Evolutionary conservation across 2,888 invertebrate genomes (phyloP).

Genomic region (Amphipoea oculea): DNA sequence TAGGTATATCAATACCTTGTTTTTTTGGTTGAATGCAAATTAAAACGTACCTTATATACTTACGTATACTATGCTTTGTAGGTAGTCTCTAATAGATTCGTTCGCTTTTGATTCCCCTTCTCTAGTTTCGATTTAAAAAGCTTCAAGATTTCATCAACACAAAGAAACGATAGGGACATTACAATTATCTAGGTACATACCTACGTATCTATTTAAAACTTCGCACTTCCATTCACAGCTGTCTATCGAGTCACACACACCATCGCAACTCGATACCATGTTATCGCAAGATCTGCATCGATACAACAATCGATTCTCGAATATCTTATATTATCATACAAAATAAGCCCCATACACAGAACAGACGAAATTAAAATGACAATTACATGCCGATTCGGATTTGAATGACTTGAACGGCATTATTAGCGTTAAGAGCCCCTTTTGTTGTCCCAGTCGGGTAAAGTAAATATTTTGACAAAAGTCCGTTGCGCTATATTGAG

Average conservation of each 20-base stretch:
- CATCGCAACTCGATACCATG: constrained; percentile 80
- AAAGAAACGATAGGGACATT: constrained; percentile 22
- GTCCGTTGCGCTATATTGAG: constrained; percentile 87
- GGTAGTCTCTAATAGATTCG: background rate
- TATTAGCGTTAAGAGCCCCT: constrained; percentile 84
- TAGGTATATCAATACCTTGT: background rate
- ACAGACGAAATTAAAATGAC: constrained; percentile 85
- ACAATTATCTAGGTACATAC: constrained; percentile 49
- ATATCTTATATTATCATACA: constrained; percentile 79
- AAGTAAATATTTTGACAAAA: constrained; percentile 90
- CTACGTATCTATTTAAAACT: constrained; percentile 48
- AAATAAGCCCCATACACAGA: constrained; percentile 73
- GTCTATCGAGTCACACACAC: constrained; percentile 58
- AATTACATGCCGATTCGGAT: constrained; percentile 79
- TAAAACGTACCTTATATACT: background rate
- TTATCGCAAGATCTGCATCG: constrained; percentile 84
- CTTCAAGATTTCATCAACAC: constrained; percentile 25
- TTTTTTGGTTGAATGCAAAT: background rate
- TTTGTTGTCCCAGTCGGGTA: constrained; percentile 80
- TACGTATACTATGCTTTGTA: background rate
- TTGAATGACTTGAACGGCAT: constrained; percentile 82
- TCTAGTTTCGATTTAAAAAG: constrained; percentile 19
- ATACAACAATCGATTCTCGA: constrained; percentile 77
- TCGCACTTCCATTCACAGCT: constrained; percentile 61
- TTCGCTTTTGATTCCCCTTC: background rate